Evolutionary conservation across 2,888 invertebrate genomes (phyloP).

Genomic region (Margaritifera margaritifera): DNA sequence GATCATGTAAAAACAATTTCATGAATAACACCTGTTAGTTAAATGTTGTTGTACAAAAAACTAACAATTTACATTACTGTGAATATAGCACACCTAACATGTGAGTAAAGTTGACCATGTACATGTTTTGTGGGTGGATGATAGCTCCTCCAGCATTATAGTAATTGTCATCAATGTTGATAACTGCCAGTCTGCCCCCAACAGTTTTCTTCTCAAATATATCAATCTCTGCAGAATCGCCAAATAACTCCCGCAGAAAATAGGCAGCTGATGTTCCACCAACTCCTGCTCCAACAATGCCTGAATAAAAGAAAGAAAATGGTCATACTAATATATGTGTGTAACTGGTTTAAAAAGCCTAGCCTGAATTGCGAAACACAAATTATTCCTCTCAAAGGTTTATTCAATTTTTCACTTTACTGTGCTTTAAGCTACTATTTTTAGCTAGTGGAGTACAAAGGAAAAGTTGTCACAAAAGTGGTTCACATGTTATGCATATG

Average conservation of each 20-base stretch:
- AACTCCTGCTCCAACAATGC: constrained; percentile 79
- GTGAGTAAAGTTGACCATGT: constrained; percentile 77
- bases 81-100: constrained; percentile 73
- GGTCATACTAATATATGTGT: neutral
- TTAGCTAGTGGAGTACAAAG: too few species aligned
- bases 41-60: neutral
- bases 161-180: constrained; percentile 73
- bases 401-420: too few species aligned
- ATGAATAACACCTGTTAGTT: too few species aligned
- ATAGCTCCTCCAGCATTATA: constrained; percentile 79
- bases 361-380: too few species aligned
- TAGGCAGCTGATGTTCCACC: constrained; percentile 78
- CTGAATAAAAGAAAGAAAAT: constrained; percentile 67
- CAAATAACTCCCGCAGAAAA: constrained; percentile 75
- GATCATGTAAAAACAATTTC: too few species aligned
- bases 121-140: constrained; percentile 77
- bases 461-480: too few species aligned
- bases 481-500: too few species aligned
- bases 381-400: too few species aligned
- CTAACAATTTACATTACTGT: neutral
- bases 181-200: constrained; percentile 77
- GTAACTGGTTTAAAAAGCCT: too few species aligned
- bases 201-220: constrained; percentile 76
- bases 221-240: constrained; percentile 74
- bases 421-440: too few species aligned